Percentiles rank a stretch among this genome's conserved stretches.
phyloP scores from a whole-genome alignment of 2,113 vertebrate species.

The Oostethus manadensis region DNA sequence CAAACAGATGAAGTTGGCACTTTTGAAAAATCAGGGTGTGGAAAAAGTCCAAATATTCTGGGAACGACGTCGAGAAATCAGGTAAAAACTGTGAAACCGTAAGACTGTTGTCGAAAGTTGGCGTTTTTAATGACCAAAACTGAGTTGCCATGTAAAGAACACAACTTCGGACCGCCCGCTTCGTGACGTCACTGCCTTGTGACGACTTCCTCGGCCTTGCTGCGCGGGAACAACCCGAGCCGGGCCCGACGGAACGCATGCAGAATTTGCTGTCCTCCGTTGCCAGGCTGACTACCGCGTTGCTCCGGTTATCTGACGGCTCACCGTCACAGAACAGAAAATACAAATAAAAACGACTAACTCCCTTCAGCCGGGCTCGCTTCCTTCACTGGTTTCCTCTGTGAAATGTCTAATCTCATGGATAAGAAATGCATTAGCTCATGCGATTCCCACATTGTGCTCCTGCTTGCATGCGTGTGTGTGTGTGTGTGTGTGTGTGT shows the following conservation, averaged over 20 bases:
- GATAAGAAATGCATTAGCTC: slow-evolving; percentile 65
- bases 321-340: slow-evolving; percentile 21
- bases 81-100: neutral
- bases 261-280: slow-evolving; percentile 23
- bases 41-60: neutral
- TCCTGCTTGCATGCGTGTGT: slow-evolving; percentile 25
- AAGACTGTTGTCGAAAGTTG: too few species aligned
- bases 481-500: slow-evolving; percentile 3
- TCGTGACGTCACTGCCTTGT: slow-evolving; percentile 11
- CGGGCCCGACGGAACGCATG: slow-evolving; percentile 24
- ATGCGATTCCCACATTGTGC: slow-evolving; percentile 65
- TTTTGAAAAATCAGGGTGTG: too few species aligned
- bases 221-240: slow-evolving; percentile 62
- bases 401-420: slow-evolving; percentile 65
- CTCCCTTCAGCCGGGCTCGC: slow-evolving; percentile 20
- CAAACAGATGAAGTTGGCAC: too few species aligned
- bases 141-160: too few species aligned
- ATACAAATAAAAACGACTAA: slow-evolving; percentile 23
- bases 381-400: slow-evolving; percentile 45
- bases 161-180: too few species aligned
- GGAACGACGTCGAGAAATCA: neutral
- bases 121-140: too few species aligned
- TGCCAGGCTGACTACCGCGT: slow-evolving; percentile 22
- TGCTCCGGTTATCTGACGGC: slow-evolving; percentile 14
- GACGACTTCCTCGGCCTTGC: slow-evolving; percentile 38